Percentiles rank a stretch among this genome's conserved stretches.
These are phyloP conservation scores for Drosophila hamatofila DNA, from an alignment of 2,888 invertebrate species.

Conservation along the genomic window DNA sequence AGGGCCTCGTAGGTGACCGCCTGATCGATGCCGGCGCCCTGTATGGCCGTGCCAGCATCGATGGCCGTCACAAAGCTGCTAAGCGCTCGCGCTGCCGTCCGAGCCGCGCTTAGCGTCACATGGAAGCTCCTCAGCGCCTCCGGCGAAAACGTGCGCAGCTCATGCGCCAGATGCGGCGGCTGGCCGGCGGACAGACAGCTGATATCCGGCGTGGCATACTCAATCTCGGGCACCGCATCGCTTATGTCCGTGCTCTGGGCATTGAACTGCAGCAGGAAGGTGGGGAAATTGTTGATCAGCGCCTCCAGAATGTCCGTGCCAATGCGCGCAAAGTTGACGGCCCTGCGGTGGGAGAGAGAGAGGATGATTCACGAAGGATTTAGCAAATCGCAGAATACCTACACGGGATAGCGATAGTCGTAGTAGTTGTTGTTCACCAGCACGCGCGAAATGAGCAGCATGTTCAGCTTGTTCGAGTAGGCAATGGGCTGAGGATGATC, in stretches of 20 bases:
- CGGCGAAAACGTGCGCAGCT: slow-evolving; percentile 69
- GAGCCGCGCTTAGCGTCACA: slow-evolving; percentile 81
- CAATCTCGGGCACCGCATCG: slow-evolving; percentile 61
- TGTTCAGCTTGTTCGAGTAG: slow-evolving; percentile 83
- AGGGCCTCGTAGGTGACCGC: slow-evolving; percentile 80
- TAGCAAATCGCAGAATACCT: slow-evolving; percentile 39
- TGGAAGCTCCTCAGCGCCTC: slow-evolving; percentile 80
- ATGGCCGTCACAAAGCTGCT: slow-evolving; percentile 81
- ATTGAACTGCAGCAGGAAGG: slow-evolving; percentile 82
- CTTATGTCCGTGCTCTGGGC: slow-evolving; percentile 67
- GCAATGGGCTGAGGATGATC: slow-evolving; percentile 76
- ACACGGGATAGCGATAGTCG: slow-evolving; percentile 84
- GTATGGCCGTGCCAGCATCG: slow-evolving; percentile 79
- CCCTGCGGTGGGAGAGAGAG: slow-evolving; percentile 46
- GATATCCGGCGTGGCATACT: slow-evolving; percentile 74
- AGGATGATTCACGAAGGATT: not conserved
- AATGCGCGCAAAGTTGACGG: slow-evolving; percentile 84
- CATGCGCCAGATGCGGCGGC: slow-evolving; percentile 55
- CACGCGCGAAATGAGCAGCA: slow-evolving; percentile 83
- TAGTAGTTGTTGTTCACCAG: slow-evolving; percentile 80
- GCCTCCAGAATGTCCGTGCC: slow-evolving; percentile 84
- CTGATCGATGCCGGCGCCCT: slow-evolving; percentile 81
- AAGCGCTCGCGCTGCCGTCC: slow-evolving; percentile 81
- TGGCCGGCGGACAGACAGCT: slow-evolving; percentile 71
- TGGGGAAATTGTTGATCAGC: slow-evolving; percentile 80